Base-by-base conservation (phyloP, 2,888 invertebrate species). In the Cynaeus angustus region DNA sequence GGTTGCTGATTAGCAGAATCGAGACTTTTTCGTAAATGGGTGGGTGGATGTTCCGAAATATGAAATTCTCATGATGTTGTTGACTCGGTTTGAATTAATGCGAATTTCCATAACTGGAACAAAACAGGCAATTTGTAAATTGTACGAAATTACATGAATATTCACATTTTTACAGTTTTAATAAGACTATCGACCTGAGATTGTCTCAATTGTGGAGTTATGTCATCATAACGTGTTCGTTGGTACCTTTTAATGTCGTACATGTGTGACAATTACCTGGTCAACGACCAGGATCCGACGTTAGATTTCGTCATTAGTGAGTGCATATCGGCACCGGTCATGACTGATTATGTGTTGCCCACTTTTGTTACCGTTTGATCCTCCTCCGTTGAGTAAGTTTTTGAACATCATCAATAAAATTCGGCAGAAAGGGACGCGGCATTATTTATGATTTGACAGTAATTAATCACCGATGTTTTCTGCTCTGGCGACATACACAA, bases 151-250 rank as follows among this genome's bases (percentile, higher is more conserved):
- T 74, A 70, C 55, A 67, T 72, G 72, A 72, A 74, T 74, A 74
- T 72, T 74, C 69, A 69, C 65, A 68, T 71, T 72, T 71, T 70
- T 72, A 74, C 74, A 68, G 74, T 74, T 74, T 72, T 74, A 71
- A 72, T 72, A 70, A 68, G 68, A 68, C 64, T 68, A 67, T 70
- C 64, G 66, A 70, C 68, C 72, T 46, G 64, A 61, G 69, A 71
- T 66, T 59, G 53, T 62, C 61, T 67, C 66, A 67, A 70, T 70
- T 70, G 33, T 66, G 41, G 13, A 53, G 46, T 58, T 37, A 61
- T 61, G 66, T 66, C 59, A 59, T 55, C 66, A 70, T 38, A 52
- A 30, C 55, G 41, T 68, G 43, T 33, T 33, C 14, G 37, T 21
- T 50, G 46, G 50, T 58, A 48, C 26, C 64, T 68, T 68, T 62